Percentiles rank a stretch among this genome's conserved stretches.
Evolutionary conservation across 1,140 invertebrate genomes (phyloP).

Genomic region (Polypedilum vanderplanki): DNA sequence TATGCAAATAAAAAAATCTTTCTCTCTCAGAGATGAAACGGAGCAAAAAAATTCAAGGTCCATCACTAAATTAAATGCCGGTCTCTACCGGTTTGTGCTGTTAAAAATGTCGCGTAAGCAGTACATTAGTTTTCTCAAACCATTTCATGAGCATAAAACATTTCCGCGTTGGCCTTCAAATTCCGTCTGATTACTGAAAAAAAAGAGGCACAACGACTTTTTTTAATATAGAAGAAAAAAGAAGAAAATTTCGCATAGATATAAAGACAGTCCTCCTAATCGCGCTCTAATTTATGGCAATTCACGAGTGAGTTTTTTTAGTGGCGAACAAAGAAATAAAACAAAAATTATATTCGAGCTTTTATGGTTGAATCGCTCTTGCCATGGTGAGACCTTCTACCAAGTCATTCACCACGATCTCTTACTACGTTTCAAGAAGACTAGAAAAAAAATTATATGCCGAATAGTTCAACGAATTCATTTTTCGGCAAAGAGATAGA

Average conservation of each 20-base stretch:
- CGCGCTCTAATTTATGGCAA: slow-evolving; percentile 11
- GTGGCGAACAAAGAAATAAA: not conserved
- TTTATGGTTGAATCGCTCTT: slow-evolving; percentile 5
- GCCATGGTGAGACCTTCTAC: not conserved
- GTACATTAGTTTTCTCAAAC: too few species aligned
- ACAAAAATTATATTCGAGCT: not conserved
- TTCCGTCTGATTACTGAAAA: not conserved
- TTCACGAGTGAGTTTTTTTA: not conserved
- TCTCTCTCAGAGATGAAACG: not conserved
- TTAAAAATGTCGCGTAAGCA: too few species aligned
- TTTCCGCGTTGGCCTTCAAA: not conserved
- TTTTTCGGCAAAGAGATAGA: not conserved
- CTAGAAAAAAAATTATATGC: not conserved
- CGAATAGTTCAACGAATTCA: not conserved
- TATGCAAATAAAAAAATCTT: not conserved
- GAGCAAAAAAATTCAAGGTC: not conserved
- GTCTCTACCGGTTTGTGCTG: too few species aligned
- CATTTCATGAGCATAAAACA: too few species aligned
- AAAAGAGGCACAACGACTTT: not conserved
- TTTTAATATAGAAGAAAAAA: not conserved
- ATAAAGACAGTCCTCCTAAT: not conserved
- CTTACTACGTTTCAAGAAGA: not conserved
- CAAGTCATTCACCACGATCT: not conserved
- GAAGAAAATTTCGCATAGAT: not conserved
- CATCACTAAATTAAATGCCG: not conserved